phyloP scores from a whole-genome alignment of 2,888 invertebrate species.

The Eupithecia vulgata region DNA sequence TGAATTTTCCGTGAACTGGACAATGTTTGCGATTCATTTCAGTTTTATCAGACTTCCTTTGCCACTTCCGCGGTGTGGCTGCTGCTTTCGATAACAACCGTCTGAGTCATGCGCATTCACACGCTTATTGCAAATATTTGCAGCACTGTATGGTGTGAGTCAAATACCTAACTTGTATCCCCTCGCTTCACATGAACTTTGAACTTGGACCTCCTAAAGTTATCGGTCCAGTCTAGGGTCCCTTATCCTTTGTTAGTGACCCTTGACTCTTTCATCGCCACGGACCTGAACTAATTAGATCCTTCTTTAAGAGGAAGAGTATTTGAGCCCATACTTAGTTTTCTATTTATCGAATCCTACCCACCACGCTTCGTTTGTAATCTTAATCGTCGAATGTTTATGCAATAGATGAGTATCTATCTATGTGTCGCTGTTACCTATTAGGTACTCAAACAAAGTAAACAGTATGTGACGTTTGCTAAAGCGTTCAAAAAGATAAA shows the following conservation, averaged over 20 bases:
- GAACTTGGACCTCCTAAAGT: slow-evolving; percentile 13
- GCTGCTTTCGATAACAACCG: slow-evolving; percentile 65
- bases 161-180: neutral
- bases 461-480: slow-evolving; percentile 56
- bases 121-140: slow-evolving; percentile 40
- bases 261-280: slow-evolving; percentile 23
- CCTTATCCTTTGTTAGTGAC: slow-evolving; percentile 13
- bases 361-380: neutral
- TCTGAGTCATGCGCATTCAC: slow-evolving; percentile 47
- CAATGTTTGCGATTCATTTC: slow-evolving; percentile 66
- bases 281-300: slow-evolving; percentile 25
- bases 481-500: slow-evolving; percentile 73
- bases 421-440: slow-evolving; percentile 15
- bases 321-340: slow-evolving; percentile 6
- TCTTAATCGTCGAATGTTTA: slow-evolving; percentile 16
- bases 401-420: slow-evolving; percentile 16
- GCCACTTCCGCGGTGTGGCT: slow-evolving; percentile 69
- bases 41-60: slow-evolving; percentile 77
- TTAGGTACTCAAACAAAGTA: slow-evolving; percentile 32
- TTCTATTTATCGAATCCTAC: slow-evolving; percentile 7
- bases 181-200: neutral
- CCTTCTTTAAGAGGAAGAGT: slow-evolving; percentile 14
- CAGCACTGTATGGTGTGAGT: slow-evolving; percentile 10
- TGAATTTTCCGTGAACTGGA: slow-evolving; percentile 54
- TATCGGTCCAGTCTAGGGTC: neutral